Conservation (phyloP, 2,888 invertebrate species). For the Volucella inflata region DNA sequence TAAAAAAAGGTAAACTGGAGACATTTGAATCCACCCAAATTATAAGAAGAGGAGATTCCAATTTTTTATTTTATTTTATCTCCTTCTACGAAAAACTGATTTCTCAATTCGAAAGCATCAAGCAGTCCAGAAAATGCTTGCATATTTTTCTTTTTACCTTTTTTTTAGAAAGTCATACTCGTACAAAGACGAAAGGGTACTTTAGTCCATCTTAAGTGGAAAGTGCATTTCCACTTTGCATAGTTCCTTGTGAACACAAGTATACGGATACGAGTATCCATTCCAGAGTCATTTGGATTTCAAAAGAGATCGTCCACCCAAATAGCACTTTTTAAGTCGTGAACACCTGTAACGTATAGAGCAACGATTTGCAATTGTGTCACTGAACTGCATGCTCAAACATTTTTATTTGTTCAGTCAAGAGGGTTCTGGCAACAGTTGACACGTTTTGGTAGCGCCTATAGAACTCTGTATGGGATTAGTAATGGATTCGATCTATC, state of each 20-base stretch:
- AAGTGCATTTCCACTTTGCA: conserved; percentile 59
- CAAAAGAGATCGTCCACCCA: conserved; percentile 3
- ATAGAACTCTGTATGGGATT: conserved; percentile 8
- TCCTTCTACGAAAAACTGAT: too few species aligned
- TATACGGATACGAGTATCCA: neutral
- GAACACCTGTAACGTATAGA: conserved; percentile 7
- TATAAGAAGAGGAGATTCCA: too few species aligned
- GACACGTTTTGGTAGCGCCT: conserved; percentile 24
- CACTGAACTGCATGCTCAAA: conserved; percentile 42
- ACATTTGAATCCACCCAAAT: too few species aligned
- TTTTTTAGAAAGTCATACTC: too few species aligned
- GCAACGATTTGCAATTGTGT: neutral
- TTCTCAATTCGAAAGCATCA: too few species aligned
- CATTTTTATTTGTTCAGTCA: conserved; percentile 33
- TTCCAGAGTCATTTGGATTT: neutral
- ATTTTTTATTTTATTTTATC: too few species aligned
- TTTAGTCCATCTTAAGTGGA: conserved; percentile 21
- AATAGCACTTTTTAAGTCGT: conserved; percentile 26
- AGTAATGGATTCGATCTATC: conserved; percentile 28
- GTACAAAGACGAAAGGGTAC: conserved; percentile 16
- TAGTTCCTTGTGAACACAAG: conserved; percentile 18
- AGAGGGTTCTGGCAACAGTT: conserved; percentile 37
- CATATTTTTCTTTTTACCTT: neutral
- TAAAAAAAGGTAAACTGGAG: too few species aligned
- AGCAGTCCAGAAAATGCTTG: too few species aligned